Evolutionary conservation across 2,797 vertebrate species (phyloP), one percentile per base, ranked within the genome.

Genomic region (Knipowitschia caucasica): DNA sequence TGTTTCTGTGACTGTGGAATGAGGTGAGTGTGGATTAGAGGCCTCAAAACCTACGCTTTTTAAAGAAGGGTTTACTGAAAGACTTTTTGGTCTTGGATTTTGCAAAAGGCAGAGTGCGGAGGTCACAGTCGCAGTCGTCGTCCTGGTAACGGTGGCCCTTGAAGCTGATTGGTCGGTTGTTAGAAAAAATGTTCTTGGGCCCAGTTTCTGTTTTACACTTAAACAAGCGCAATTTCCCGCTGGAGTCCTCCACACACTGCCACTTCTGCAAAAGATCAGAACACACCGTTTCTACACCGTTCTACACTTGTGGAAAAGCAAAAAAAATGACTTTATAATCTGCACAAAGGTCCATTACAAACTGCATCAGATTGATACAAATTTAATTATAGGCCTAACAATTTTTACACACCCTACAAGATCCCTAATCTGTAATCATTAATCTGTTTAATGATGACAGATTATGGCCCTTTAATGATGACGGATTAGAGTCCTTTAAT

Each of bases 191-290:
- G 35, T 0, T 59, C 0, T 53, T 73, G 3, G 53, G 11, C 0
- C 55, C 74, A 1, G 76, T 78, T 95, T 86, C 75, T 86, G 93
- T 90, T 77, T 95, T 96, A 83, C 96, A 99, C 74, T 96, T 98
- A 84, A 93, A 94, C 25, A 99, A 88, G 63, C 95, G 93, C 62
- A 96, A 91, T 33, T 91, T 94, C 45, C 96, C 96, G 0, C 86
- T 85, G 14, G 91, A 69, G 59, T 97, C 95, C 86, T 99, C 96
- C 57, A 96, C 89, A 56, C 96, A 99, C 85, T 97, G 95, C 96
- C 96, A 99, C 69, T 99, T 96, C 96, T 99, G 68, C 23, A 43
- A 43, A 38, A 75, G 17, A 69, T 53, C 61, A 43, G 62, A 43
- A 51, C 33, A 42, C 33, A 50, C n/a, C 17, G 10, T 39, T 39